phyloP scores from a whole-genome alignment of 92 coral and sea anemone species.

The Palythoa grandis region DNA sequence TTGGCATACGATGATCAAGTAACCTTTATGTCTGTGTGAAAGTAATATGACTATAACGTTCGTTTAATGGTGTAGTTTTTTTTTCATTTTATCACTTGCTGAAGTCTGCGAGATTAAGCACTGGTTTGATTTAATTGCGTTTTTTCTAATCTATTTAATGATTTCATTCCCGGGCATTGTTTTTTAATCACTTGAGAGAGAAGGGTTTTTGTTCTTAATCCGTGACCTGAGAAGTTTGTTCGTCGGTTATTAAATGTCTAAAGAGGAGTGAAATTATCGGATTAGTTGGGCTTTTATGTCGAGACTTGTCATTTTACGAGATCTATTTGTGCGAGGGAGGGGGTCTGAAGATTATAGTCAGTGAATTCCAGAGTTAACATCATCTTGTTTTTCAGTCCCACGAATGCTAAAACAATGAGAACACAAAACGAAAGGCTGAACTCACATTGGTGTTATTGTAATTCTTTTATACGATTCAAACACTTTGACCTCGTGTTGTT shows the following conservation, averaged over 20 bases:
- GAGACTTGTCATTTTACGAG: constrained; percentile 8
- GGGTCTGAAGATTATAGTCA: not conserved
- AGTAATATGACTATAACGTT: not conserved
- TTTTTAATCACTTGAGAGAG: constrained; percentile 21
- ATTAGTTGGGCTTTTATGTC: constrained; percentile 27
- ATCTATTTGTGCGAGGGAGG: constrained; percentile 11
- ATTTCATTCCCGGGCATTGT: not conserved
- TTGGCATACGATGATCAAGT: not conserved
- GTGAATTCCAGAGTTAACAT: constrained; percentile 1
- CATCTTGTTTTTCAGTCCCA: constrained; percentile 17
- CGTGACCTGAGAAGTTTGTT: constrained; percentile 12
- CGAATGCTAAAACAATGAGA: constrained; percentile 12
- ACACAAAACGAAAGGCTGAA: constrained; percentile 12
- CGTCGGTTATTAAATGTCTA: constrained; percentile 12
- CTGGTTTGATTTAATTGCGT: not conserved
- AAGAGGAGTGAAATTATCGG: constrained; percentile 15
- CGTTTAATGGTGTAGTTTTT: not conserved
- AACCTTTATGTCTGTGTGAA: not conserved
- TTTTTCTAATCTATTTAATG: not conserved
- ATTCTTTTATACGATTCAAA: constrained; percentile 25
- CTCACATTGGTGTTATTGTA: constrained; percentile 26
- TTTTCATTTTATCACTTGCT: not conserved
- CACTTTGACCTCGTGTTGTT: constrained; percentile 39
- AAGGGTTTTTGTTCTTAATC: constrained; percentile 4
- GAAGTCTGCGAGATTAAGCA: not conserved